A percentile compares a stretch with the other conserved stretches of the same genome.
Evolutionary conservation across 2,797 vertebrate genomes (phyloP).

Genomic region (Pangasius djambal): DNA sequence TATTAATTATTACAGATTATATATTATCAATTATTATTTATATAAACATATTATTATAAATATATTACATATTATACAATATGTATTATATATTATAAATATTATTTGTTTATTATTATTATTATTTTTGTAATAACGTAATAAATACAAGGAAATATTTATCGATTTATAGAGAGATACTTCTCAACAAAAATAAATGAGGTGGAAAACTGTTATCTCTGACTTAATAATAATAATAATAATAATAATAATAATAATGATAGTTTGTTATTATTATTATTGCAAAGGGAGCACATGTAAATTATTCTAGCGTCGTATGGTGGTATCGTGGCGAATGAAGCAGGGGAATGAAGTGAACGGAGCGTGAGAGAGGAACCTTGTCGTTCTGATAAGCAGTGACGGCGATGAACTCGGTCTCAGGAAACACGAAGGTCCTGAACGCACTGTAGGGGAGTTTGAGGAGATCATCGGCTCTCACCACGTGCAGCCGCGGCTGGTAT

Average conservation of each 20-base stretch:
- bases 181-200: no score
- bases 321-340: neutral
- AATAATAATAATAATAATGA: no score
- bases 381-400: constrained; percentile 97
- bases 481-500: constrained; percentile 91
- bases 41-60: no score
- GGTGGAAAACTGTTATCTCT: no score
- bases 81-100: no score
- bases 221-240: no score
- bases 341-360: neutral
- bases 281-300: neutral
- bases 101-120: neutral
- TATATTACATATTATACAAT: neutral
- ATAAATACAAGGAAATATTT: no score
- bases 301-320: neutral
- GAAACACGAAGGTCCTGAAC: constrained; percentile 89
- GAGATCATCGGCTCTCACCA: constrained; percentile 89
- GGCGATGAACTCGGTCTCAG: constrained; percentile 91
- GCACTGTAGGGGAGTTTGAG: constrained; percentile 90
- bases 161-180: no score
- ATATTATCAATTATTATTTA: no score
- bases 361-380: constrained; percentile 73
- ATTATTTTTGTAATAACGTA: no score
- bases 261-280: neutral
- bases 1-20: no score